Percentiles rank a stretch among this genome's conserved stretches.
Evolutionary conservation across 2,113 vertebrate genomes (phyloP).

Genomic region (Benitochromis conjunctus): DNA sequence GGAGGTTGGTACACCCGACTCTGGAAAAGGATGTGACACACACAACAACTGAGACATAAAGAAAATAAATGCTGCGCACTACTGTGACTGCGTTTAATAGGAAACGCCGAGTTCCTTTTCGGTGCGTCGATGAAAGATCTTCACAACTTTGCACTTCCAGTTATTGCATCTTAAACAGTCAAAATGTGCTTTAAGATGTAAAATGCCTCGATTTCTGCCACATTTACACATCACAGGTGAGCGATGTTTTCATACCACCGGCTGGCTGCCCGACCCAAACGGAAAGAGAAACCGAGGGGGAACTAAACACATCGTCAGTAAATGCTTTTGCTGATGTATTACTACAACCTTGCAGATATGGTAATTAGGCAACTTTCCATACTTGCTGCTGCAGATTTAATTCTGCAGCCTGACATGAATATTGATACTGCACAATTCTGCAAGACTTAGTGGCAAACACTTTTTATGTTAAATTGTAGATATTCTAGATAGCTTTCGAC

Average conservation of each 20-base stretch:
- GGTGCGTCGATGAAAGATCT: neutral
- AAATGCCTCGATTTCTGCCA: neutral
- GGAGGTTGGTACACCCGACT: neutral
- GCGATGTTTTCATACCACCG: neutral
- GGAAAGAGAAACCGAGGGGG: neutral
- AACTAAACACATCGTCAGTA: neutral
- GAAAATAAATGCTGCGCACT: neutral
- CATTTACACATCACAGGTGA: neutral
- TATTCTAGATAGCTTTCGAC: rapidly evolving
- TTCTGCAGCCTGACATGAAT: neutral
- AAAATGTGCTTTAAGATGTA: neutral
- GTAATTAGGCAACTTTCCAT: neutral
- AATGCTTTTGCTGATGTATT: neutral
- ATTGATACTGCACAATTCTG: neutral
- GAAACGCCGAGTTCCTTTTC: neutral
- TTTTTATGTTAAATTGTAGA: neutral
- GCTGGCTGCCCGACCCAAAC: neutral
- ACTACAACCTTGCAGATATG: neutral
- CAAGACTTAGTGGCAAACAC: rapidly evolving
- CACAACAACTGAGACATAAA: neutral
- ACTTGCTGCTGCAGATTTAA: neutral
- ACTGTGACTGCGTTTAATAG: neutral
- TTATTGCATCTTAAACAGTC: neutral
- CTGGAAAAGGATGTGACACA: neutral
- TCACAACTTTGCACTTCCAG: neutral